These are phyloP conservation scores for Heliconius ethilla DNA, from an alignment of 2,888 invertebrate species.

Conservation along the genomic window DNA sequence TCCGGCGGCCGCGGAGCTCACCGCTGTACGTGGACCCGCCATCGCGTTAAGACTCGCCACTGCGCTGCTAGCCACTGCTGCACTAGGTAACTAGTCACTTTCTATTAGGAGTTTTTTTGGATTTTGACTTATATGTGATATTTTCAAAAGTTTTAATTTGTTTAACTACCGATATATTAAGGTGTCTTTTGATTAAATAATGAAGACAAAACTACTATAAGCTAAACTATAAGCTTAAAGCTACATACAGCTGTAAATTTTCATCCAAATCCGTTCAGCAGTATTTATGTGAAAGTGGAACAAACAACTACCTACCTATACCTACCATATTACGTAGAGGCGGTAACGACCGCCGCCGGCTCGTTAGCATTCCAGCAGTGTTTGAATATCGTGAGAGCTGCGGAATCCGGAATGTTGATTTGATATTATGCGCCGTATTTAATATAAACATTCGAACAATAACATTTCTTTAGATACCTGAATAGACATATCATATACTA, in stretches of 20 bases:
- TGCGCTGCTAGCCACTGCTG: constrained; percentile 59
- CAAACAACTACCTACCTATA: neutral
- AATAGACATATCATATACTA: neutral
- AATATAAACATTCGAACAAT: neutral
- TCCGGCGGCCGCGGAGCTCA: constrained; percentile 53
- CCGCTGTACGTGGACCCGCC: constrained; percentile 54
- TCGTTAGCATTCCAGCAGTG: constrained; percentile 7
- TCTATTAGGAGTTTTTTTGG: neutral
- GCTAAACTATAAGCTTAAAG: no score
- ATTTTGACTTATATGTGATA: neutral
- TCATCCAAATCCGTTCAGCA: no score
- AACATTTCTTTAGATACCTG: neutral
- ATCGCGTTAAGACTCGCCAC: constrained; percentile 63
- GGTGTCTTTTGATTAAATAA: no score
- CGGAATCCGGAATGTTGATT: constrained; percentile 24
- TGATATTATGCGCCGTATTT: constrained; percentile 8
- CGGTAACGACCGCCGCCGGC: neutral
- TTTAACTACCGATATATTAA: no score
- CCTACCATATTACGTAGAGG: neutral
- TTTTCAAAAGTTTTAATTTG: no score
- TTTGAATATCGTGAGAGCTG: neutral
- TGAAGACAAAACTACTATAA: no score
- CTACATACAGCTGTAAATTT: no score
- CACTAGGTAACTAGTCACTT: constrained; percentile 50
- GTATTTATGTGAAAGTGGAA: no score